phyloP scores from a whole-genome alignment of 2,113 vertebrate genomes.

The Rhineura floridana region DNA sequence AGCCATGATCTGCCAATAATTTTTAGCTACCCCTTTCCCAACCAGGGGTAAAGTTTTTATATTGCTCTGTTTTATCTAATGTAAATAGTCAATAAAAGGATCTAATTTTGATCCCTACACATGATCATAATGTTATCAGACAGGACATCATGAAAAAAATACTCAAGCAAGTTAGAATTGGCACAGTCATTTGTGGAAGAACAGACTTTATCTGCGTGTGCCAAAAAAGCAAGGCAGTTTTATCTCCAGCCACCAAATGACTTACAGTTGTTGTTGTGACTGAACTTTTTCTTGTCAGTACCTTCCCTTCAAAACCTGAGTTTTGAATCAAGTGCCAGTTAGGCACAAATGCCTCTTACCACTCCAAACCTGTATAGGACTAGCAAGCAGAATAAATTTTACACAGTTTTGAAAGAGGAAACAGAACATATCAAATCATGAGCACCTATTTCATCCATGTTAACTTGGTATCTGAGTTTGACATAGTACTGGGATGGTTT shows the following conservation, averaged over 20 bases:
- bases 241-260: conserved; percentile 55
- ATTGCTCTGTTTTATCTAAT: background rate
- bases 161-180: conserved; percentile 22
- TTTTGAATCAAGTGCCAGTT: conserved; percentile 18
- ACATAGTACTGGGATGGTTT: background rate
- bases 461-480: background rate
- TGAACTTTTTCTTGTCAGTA: conserved; percentile 49
- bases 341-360: background rate
- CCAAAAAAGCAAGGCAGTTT: conserved; percentile 23
- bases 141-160: background rate
- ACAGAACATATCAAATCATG: background rate
- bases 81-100: background rate
- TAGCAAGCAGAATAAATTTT: background rate
- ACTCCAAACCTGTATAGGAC: conserved; percentile 9
- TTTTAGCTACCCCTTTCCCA: too few relatives aligned
- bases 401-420: background rate
- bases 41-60: background rate
- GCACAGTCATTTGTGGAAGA: background rate
- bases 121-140: background rate
- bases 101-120: background rate
- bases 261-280: conserved; percentile 55
- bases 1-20: too few relatives aligned
- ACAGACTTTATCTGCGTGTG: conserved; percentile 5
- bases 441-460: background rate
- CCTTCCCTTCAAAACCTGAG: conserved; percentile 25